These are phyloP conservation scores for Mesembrinibis cayennensis DNA, from an alignment of 2,113 vertebrate genomes.

Conservation along the genomic window DNA sequence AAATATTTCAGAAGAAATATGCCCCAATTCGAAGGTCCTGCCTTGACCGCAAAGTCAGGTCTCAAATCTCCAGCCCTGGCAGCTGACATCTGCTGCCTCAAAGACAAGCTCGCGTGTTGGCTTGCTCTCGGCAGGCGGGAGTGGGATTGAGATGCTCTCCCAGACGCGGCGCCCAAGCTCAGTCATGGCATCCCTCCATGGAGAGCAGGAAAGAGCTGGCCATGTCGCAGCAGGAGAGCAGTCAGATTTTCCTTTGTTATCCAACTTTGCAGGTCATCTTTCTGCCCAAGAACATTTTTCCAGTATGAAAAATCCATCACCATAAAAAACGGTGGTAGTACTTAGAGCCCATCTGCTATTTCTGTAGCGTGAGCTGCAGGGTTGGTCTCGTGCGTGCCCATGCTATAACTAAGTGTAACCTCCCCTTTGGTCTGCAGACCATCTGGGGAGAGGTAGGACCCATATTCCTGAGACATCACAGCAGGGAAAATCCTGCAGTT, in stretches of 20 bases:
- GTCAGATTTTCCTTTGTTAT: neutral
- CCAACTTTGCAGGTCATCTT: neutral
- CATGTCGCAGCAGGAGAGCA: accelerated
- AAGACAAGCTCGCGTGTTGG: neutral
- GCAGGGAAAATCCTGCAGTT: neutral
- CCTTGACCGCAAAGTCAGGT: neutral
- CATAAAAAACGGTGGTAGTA: accelerated
- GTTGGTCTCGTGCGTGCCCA: neutral
- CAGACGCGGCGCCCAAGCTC: accelerated
- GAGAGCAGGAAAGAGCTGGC: neutral
- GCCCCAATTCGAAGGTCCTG: neutral
- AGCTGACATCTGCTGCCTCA: neutral
- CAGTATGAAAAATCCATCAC: neutral
- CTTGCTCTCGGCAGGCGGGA: neutral
- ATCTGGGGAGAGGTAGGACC: neutral
- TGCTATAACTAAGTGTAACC: neutral
- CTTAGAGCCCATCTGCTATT: neutral
- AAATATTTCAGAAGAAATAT: neutral
- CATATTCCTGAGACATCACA: neutral
- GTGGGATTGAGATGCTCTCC: neutral
- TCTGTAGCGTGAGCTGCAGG: neutral
- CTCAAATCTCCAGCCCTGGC: neutral
- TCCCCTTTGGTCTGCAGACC: neutral
- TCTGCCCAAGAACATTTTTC: neutral
- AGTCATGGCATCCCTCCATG: accelerated